A percentile compares a stretch with the other conserved stretches of the same genome.
These are phyloP conservation scores for Marisa cornuarietis DNA, from an alignment of 1,140 invertebrate species.

Conservation along the genomic window DNA sequence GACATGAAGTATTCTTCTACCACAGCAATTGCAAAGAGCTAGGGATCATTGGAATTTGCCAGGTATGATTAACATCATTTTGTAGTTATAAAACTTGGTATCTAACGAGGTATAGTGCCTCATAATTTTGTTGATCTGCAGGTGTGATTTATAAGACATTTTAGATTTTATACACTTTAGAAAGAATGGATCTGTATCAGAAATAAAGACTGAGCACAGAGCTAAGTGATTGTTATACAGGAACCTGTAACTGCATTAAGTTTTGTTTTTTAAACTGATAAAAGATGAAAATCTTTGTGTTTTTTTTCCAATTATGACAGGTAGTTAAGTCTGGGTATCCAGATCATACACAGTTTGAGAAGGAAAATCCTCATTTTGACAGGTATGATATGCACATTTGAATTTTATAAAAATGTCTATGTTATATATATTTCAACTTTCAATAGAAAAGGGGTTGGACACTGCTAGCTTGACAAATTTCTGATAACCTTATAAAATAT, in stretches of 20 bases:
- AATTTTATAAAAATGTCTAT: no score
- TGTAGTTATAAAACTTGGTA: background rate
- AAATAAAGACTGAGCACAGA: no score
- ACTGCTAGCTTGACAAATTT: no score
- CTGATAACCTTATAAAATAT: no score
- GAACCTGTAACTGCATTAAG: background rate
- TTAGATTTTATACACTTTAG: no score
- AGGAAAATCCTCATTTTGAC: slow-evolving; percentile 61
- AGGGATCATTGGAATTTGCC: slow-evolving; percentile 62
- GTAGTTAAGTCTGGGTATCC: slow-evolving; percentile 59
- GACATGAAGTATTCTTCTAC: slow-evolving; percentile 62
- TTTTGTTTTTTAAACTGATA: slow-evolving; percentile 1
- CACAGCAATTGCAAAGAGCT: slow-evolving; percentile 64
- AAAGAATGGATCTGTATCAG: no score
- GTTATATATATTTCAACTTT: no score
- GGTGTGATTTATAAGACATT: no score
- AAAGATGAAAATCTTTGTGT: background rate
- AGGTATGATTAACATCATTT: slow-evolving; percentile 34
- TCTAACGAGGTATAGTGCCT: no score
- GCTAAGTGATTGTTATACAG: no score
- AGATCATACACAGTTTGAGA: slow-evolving; percentile 64
- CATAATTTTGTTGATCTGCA: no score
- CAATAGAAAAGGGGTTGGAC: no score
- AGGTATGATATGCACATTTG: slow-evolving; percentile 14
- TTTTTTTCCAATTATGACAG: slow-evolving; percentile 34